Percentiles rank a stretch among this genome's conserved stretches.
phyloP scores from a whole-genome alignment of 37 sponge, comb jelly and placozoan genomes.

The Diacarnus erythraeanus region DNA sequence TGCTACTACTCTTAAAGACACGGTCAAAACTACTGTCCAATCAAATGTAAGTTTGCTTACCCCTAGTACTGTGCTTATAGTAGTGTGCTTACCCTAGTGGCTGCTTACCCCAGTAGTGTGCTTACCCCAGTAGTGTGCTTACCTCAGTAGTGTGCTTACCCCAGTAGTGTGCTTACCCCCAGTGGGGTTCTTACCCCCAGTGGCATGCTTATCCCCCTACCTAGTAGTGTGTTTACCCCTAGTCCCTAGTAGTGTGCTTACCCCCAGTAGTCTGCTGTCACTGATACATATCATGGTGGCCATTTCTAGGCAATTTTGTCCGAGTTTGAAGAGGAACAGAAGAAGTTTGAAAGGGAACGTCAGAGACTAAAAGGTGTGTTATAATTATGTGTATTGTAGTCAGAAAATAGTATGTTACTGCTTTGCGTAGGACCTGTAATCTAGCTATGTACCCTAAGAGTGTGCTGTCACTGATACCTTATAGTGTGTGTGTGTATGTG shows the following conservation, averaged over 20 bases:
- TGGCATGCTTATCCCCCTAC: neutral
- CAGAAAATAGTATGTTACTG: too few relatives aligned
- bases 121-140: neutral
- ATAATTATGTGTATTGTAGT: too few relatives aligned
- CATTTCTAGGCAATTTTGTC: constrained; percentile 46
- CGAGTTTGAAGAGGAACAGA: constrained; percentile 82
- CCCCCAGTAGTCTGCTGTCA: neutral
- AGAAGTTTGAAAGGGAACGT: constrained; percentile 69
- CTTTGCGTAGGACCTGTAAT: too few relatives aligned
- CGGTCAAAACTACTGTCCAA: constrained; percentile 38
- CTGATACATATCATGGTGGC: neutral
- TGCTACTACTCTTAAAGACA: constrained; percentile 55
- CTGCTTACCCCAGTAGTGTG: too few relatives aligned
- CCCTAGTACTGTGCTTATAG: neutral
- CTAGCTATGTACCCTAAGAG: too few relatives aligned
- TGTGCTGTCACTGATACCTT: neutral
- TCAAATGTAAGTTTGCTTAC: neutral
- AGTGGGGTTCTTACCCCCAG: neutral
- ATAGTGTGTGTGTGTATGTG: too few relatives aligned
- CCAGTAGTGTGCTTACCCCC: too few relatives aligned
- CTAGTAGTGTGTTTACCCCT: neutral
- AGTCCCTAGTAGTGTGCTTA: neutral
- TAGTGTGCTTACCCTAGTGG: too few relatives aligned
- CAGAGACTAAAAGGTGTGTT: constrained; percentile 54
- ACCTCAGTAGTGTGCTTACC: too few relatives aligned